A percentile compares a stretch with the other conserved stretches of the same genome.
Evolutionary conservation across 2,888 invertebrate species (phyloP).

Genomic region (Apotomis capreana): DNA sequence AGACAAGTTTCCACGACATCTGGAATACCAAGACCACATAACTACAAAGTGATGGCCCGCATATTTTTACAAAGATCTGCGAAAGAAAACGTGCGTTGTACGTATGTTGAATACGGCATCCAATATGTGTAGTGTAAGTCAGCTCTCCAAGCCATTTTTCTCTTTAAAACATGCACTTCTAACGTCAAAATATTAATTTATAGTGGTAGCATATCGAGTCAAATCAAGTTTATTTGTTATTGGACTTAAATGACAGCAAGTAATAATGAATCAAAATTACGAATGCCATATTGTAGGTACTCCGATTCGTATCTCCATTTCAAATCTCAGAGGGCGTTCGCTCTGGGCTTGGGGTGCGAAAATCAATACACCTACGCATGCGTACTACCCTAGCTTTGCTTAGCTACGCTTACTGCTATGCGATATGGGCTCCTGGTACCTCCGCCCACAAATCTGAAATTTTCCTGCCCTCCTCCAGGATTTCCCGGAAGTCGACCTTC

Average conservation of each 20-base stretch:
- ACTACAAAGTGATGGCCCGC: slow-evolving; percentile 36
- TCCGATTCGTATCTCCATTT: slow-evolving; percentile 19
- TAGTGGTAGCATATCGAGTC: too few species aligned
- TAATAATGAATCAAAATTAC: neutral
- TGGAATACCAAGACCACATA: slow-evolving; percentile 59
- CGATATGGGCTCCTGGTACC: slow-evolving; percentile 64
- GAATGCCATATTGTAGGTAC: slow-evolving; percentile 12
- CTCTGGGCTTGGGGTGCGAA: slow-evolving; percentile 43
- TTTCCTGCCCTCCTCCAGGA: slow-evolving; percentile 77
- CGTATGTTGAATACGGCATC: neutral
- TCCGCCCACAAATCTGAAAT: slow-evolving; percentile 81
- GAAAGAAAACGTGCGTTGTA: slow-evolving; percentile 3
- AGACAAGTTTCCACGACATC: slow-evolving; percentile 68
- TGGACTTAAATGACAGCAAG: neutral
- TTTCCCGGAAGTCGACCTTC: slow-evolving; percentile 69
- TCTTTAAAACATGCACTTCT: too few species aligned
- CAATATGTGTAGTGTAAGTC: too few species aligned
- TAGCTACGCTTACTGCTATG: slow-evolving; percentile 48
- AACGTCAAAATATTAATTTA: too few species aligned
- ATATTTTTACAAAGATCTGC: slow-evolving; percentile 29
- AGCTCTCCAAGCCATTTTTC: too few species aligned
- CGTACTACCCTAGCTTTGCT: slow-evolving; percentile 47
- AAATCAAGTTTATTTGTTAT: too few species aligned
- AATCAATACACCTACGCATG: slow-evolving; percentile 68
- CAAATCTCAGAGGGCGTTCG: slow-evolving; percentile 15